phyloP scores from a whole-genome alignment of 2,113 vertebrate genomes.

The Scalopus aquaticus region DNA sequence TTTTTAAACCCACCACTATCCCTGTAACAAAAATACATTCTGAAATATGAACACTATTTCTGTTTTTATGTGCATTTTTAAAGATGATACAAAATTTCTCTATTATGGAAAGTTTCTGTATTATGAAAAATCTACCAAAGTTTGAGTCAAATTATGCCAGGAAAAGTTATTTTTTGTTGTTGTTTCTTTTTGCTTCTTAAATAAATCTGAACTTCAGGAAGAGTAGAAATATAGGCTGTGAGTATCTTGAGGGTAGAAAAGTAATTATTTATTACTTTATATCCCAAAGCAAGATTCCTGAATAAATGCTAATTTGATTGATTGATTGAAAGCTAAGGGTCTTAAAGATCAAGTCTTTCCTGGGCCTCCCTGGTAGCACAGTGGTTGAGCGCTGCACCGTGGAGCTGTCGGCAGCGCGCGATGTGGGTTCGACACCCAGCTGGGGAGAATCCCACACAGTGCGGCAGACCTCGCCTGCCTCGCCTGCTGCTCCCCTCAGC shows the following conservation, averaged over 20 bases:
- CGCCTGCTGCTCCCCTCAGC: too few species aligned
- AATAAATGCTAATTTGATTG: neutral
- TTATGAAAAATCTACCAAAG: neutral
- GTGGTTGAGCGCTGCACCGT: too few species aligned
- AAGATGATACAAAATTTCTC: neutral
- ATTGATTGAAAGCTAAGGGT: neutral
- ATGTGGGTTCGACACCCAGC: too few species aligned
- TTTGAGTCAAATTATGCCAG: neutral
- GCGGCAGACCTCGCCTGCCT: too few species aligned
- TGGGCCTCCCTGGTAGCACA: too few species aligned
- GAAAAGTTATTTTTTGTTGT: neutral
- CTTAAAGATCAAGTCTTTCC: rapidly evolving
- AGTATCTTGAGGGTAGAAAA: neutral
- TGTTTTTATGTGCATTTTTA: neutral
- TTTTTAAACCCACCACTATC: neutral
- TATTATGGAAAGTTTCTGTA: neutral
- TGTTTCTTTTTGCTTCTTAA: neutral
- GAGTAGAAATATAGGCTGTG: neutral
- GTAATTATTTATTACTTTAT: neutral
- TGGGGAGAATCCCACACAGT: too few species aligned
- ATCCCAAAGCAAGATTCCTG: neutral
- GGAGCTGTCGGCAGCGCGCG: too few species aligned
- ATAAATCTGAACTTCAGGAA: neutral
- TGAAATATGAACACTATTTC: neutral
- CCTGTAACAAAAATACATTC: neutral